Percentiles rank a stretch among this genome's conserved stretches.
These are phyloP conservation scores for Diorhabda elongata DNA, from an alignment of 1,140 invertebrate genomes.

Conservation along the genomic window DNA sequence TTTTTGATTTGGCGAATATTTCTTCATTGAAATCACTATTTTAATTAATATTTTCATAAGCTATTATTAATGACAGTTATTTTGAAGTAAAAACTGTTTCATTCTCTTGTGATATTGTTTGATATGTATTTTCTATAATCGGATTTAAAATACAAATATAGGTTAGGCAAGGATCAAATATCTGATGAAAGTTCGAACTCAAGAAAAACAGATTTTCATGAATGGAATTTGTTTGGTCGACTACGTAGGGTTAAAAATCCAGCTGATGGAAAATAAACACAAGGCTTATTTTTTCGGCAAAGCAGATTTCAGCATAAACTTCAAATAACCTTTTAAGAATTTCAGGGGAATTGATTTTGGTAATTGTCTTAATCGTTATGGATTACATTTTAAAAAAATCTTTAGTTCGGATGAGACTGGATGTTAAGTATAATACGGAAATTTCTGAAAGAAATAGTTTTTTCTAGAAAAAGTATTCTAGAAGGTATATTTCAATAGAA, in stretches of 20 bases:
- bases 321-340: slow-evolving; percentile 33
- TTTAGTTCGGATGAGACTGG: too few species aligned
- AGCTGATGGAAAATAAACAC: slow-evolving; percentile 45
- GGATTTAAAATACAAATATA: slow-evolving; percentile 40
- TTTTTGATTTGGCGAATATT: too few species aligned
- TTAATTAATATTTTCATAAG: too few species aligned
- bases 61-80: too few species aligned
- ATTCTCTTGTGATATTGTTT: too few species aligned
- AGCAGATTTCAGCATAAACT: slow-evolving; percentile 34
- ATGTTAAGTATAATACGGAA: too few species aligned
- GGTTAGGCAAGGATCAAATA: slow-evolving; percentile 40
- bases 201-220: not conserved
- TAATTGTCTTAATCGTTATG: slow-evolving; percentile 31
- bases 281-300: slow-evolving; percentile 38
- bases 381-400: too few species aligned
- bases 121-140: slow-evolving; percentile 42
- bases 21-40: too few species aligned
- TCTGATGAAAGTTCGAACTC: slow-evolving; percentile 12
- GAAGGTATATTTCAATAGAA: too few species aligned
- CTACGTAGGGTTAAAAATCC: slow-evolving; percentile 39
- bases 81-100: too few species aligned
- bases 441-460: too few species aligned
- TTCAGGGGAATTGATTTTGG: slow-evolving; percentile 14
- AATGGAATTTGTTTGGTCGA: slow-evolving; percentile 23
- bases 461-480: too few species aligned